Base-by-base conservation (phyloP, 2,888 invertebrate genomes). In the Tridacna crocea region DNA sequence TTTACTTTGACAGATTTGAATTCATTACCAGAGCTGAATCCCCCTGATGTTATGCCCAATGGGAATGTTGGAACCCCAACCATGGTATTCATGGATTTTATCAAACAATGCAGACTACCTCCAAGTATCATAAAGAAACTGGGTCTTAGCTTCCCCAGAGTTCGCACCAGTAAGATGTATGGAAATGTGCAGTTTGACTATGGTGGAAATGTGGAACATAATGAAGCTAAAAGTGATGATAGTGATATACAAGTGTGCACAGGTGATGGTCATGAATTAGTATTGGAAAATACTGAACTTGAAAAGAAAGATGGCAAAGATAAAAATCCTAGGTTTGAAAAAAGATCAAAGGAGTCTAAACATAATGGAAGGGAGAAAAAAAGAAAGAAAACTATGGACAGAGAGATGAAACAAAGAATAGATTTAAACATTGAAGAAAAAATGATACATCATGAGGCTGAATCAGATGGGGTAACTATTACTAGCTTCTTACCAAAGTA, bases 31-130 rank as follows among this genome's bases (percentile, higher is more conserved):
- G 94, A 94, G 81, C 84, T 94, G 65, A 88, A 91, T 55, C 94
- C 94, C 12, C 93, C 94, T 51, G 87, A 90, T 68, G 83, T 95
- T 4, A 95, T 95, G 95, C 95, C 95, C 8, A 90, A 95, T 81
- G 96, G 96, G 46, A 96, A 96, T 92, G 95, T 96, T 60, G 96
- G 96, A 10, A 96, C 96, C 3, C 94, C 95, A 4, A 95, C 95
- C 13, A 88, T 86, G 48, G 89, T 94, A 80, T 95, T 96, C 88
- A 85, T 95, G 73, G 90, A 93, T 13, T 90, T 94, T 58, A 96
- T 96, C 6, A 90, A 92, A 58, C 90, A 93, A 46, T 95, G 95
- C 88, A 86, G 93, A 77, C 90, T 95, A 47, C 95, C 95, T 17
- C 92, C 95, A 11, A 91, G 90, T 22, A 83, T 95, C 8, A 95